Conservation (phyloP, 2,888 invertebrate species). For the Drosophila buzzatii region DNA sequence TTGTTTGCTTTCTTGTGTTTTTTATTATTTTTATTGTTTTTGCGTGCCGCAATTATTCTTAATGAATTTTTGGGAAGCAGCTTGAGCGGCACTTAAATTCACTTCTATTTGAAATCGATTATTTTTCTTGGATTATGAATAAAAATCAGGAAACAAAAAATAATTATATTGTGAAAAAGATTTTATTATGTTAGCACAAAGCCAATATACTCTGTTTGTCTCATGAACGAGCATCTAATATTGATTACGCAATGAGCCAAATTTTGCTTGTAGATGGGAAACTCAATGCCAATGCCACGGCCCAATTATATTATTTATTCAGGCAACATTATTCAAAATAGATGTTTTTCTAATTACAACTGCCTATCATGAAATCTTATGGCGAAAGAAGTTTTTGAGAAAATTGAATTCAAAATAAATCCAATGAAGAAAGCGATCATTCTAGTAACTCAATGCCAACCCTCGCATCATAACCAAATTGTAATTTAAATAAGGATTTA, state of each 20-base stretch:
- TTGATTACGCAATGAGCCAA: neutral
- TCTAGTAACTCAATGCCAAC: no score
- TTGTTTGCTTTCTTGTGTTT: neutral
- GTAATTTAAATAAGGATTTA: no score
- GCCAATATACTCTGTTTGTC: neutral
- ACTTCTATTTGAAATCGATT: neutral
- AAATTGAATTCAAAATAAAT: neutral
- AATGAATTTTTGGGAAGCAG: conserved; percentile 27
- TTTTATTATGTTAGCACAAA: neutral
- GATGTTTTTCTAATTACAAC: neutral
- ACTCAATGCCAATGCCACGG: neutral
- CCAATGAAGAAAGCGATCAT: neutral
- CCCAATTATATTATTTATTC: neutral
- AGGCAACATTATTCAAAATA: neutral
- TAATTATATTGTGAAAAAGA: neutral
- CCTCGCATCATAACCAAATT: no score
- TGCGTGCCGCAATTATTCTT: conserved; percentile 30
- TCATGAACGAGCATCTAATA: neutral
- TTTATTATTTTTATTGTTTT: conserved; percentile 19
- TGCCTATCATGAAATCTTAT: no score
- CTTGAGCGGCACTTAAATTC: conserved; percentile 14
- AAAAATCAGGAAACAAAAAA: neutral
- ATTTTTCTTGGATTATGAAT: neutral
- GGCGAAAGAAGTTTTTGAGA: no score
- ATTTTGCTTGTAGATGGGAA: neutral